Conservation (phyloP, 2,113 vertebrate species). For the Sprattus sprattus region DNA sequence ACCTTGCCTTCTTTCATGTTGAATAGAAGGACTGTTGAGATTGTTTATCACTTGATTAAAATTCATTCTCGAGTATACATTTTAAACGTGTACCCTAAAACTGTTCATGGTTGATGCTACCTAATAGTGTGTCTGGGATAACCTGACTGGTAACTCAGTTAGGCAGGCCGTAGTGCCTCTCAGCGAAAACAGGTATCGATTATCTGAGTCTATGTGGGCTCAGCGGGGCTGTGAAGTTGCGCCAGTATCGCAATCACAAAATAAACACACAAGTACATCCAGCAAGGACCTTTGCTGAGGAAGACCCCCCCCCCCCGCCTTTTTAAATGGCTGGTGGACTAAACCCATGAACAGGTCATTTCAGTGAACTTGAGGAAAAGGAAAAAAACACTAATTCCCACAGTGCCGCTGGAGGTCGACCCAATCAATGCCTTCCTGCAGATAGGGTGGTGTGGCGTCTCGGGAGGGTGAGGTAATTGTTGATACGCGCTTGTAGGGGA, state of each 20-base stretch:
- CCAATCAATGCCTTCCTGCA: constrained; percentile 37
- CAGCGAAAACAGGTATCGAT: neutral
- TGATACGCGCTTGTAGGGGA: neutral
- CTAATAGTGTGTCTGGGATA: neutral
- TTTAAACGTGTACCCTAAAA: neutral
- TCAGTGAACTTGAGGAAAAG: neutral
- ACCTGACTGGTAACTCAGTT: neutral
- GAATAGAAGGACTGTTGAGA: neutral
- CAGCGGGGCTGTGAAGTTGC: neutral
- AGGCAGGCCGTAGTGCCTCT: too few species aligned
- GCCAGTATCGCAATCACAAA: neutral
- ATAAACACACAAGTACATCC: neutral
- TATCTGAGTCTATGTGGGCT: neutral
- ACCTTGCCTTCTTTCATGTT: neutral
- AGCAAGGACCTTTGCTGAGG: neutral
- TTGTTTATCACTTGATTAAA: neutral
- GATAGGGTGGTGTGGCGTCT: constrained; percentile 17
- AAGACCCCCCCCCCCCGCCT: neutral
- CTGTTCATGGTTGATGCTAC: neutral
- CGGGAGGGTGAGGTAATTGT: neutral
- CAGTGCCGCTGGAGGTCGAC: constrained; percentile 14
- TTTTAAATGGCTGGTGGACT: neutral
- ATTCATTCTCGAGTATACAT: neutral
- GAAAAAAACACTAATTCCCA: neutral
- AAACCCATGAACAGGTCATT: neutral